Percentiles rank a stretch among this genome's conserved stretches.
Evolutionary conservation across 2,797 vertebrate genomes (phyloP).

Genomic region (Eulemur coronatus): DNA sequence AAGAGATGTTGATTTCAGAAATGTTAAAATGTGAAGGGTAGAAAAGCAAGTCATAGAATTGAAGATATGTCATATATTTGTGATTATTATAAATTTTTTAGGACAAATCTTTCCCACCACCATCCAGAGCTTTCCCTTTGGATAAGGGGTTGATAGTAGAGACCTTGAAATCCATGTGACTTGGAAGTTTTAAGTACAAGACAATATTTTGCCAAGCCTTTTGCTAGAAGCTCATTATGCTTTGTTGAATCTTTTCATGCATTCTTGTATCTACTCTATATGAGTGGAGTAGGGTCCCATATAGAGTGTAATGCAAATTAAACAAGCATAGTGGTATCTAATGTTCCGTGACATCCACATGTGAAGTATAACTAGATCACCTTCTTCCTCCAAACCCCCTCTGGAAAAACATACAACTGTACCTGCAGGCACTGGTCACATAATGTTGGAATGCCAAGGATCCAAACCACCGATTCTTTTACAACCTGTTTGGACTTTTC

Average conservation of each 20-base stretch:
- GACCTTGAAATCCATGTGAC: not conserved
- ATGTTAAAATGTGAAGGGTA: not conserved
- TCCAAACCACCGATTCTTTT: not conserved
- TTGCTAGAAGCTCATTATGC: not conserved
- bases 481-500: not conserved
- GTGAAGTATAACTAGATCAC: not conserved
- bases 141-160: not conserved
- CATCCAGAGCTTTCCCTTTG: not conserved
- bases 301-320: not conserved
- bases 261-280: fast-evolving
- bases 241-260: not conserved
- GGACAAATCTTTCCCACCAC: not conserved
- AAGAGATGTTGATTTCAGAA: conserved; percentile 40
- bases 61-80: not conserved
- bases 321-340: not conserved
- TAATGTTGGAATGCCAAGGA: not conserved
- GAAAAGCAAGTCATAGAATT: not conserved
- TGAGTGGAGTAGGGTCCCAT: not conserved
- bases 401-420: not conserved
- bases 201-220: not conserved
- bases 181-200: not conserved
- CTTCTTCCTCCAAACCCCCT: not conserved
- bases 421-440: not conserved
- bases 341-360: not conserved
- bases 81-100: not conserved